Evolutionary conservation across 2,797 vertebrate genomes (phyloP), one percentile per base, ranked within the genome.

Genomic region (Silurus lanzhouensis): DNA sequence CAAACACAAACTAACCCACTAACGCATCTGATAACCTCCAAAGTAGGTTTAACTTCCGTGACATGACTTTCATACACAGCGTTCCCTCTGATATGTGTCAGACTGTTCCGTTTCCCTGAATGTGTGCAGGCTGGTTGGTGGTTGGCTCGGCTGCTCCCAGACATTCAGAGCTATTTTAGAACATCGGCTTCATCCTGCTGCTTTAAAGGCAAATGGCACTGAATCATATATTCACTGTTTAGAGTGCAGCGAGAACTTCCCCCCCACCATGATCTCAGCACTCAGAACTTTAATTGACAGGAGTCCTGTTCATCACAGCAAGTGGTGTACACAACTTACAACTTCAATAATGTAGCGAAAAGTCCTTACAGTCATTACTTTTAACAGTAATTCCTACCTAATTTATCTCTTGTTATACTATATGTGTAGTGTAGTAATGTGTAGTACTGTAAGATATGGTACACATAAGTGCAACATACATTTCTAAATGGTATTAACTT

Each of bases 181-280:
- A 48, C 76, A n/a, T 6, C 17, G 38, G 55, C 77, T 58, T 80
- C 71, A 64, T 70, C 70, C 83, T 74, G 19, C 38, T 81, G 67
- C 84, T 78, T 74, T 66, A 74, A 83, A 83, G 67, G 19, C 38
- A 22, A 13, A 27, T 31, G 46, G 64, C 70, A 84, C 38, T 76
- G 83, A 81, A 86, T 70, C 81, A 84, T 81, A 87, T 81, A 84
- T 81, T 86, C 64, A 63, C 31, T 88, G 19, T 83, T 58, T 66
- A 78, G 60, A 82, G 52, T 22, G 72, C 66, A 31, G 76, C 7
- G 12, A 71, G 78, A 57, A 31, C 52, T 72, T 78, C 58, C 20
- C 2, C 46, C 31, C 38, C 44, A 61, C 71, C 6, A 7, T 77
- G 64, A 78, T 75, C 81, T 83, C 78, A 77, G 70, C 78, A 83